Percentiles rank a stretch among this genome's conserved stretches.
Conservation (phyloP, 1,140 invertebrate genomes). For the Nixonia krombeini region DNA sequence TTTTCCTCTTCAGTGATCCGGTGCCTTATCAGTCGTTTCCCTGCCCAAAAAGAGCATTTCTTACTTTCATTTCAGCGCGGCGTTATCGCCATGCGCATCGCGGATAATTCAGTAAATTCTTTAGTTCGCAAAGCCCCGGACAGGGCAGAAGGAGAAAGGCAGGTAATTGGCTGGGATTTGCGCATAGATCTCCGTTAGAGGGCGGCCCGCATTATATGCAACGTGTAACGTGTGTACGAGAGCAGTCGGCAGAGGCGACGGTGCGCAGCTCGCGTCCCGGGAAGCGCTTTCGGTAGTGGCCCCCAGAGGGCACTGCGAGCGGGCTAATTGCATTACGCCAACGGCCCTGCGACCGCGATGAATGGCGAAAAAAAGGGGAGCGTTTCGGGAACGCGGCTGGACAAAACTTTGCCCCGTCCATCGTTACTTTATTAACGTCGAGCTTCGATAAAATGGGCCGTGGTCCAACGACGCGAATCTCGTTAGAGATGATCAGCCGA, state of each 20-base stretch:
- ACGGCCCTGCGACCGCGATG: constrained; percentile 59
- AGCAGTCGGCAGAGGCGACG: too few relatives aligned
- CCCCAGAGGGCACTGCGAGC: constrained; percentile 57
- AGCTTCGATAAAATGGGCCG: constrained; percentile 12
- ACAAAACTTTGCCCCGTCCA: constrained; percentile 21
- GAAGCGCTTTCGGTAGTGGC: constrained; percentile 25
- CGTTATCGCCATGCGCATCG: too few relatives aligned
- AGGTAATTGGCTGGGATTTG: constrained; percentile 57
- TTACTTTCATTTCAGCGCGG: too few relatives aligned
- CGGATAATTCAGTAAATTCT: too few relatives aligned
- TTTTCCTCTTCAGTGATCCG: too few relatives aligned
- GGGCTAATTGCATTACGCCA: constrained; percentile 61
- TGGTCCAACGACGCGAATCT: too few relatives aligned
- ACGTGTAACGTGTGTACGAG: constrained; percentile 18
- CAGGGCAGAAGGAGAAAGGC: background rate
- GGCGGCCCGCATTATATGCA: constrained; percentile 48
- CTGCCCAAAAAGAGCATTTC: too few relatives aligned
- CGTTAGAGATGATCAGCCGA: background rate
- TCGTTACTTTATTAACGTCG: constrained; percentile 60
- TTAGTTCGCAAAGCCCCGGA: background rate
- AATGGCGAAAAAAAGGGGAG: constrained; percentile 45
- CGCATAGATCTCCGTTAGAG: constrained; percentile 52
- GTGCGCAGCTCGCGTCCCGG: constrained; percentile 20
- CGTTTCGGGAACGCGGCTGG: constrained; percentile 6
- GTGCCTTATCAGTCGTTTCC: too few relatives aligned